Conservation (phyloP, 1,140 invertebrate genomes). For the Micrasema minimum region DNA sequence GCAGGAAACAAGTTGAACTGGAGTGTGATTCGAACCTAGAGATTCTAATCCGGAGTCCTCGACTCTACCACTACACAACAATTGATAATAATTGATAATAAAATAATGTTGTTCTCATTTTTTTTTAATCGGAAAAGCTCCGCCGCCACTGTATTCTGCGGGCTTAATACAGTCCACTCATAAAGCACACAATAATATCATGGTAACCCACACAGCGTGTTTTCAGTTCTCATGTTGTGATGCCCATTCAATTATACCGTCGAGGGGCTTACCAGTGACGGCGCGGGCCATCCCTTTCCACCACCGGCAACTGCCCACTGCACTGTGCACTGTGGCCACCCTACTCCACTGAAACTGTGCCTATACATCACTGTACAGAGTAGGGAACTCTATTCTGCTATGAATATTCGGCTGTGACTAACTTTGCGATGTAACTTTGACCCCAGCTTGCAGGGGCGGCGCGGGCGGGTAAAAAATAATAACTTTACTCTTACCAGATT, state of each 20-base stretch:
- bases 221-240: constrained; percentile 51
- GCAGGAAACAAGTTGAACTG: too few relatives aligned
- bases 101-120: too few relatives aligned
- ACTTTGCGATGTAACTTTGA: too few relatives aligned
- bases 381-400: background rate
- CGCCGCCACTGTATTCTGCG: background rate
- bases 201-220: constrained; percentile 43
- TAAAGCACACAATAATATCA: constrained; percentile 48
- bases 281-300: background rate
- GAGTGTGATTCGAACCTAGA: too few relatives aligned
- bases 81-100: too few relatives aligned
- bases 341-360: background rate
- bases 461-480: too few relatives aligned
- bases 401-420: too few relatives aligned
- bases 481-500: too few relatives aligned
- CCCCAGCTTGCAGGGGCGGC: too few relatives aligned
- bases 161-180: constrained; percentile 40
- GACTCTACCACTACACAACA: too few relatives aligned
- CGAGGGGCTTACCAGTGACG: constrained; percentile 31
- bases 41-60: too few relatives aligned
- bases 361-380: background rate
- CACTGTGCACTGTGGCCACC: background rate
- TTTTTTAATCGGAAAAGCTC: too few relatives aligned
- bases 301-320: background rate
- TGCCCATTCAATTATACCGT: constrained; percentile 49